Conservation (phyloP, 2,797 vertebrate species). For the Bufotes viridis region DNA sequence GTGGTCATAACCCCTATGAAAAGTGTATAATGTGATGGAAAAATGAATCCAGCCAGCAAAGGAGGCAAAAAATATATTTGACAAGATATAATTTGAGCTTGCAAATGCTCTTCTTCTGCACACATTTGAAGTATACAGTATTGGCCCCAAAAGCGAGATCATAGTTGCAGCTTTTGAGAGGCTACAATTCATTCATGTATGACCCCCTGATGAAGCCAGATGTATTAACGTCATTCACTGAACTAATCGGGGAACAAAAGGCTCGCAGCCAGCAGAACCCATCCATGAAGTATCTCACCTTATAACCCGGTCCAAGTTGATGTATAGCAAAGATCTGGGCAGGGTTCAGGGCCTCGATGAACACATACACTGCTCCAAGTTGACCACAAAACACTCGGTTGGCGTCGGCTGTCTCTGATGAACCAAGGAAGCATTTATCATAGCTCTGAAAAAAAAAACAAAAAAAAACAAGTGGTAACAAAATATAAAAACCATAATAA, state of each 20-base stretch:
- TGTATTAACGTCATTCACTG: not conserved
- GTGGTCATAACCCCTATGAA: no score
- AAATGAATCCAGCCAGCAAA: no score
- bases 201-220: not conserved
- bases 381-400: slow-evolving; percentile 97
- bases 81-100: no score
- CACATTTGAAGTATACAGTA: no score
- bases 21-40: no score
- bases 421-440: slow-evolving; percentile 98
- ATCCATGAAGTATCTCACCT: slow-evolving; percentile 76
- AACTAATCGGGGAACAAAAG: not conserved
- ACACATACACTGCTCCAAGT: slow-evolving; percentile 95
- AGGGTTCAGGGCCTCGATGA: slow-evolving; percentile 95
- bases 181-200: not conserved
- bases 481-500: not conserved
- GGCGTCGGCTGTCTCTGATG: slow-evolving; percentile 95
- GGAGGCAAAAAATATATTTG: no score
- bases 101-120: no score
- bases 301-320: slow-evolving; percentile 95
- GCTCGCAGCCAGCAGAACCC: not conserved
- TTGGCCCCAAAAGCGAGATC: no score
- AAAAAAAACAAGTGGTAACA: not conserved
- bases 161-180: not conserved
- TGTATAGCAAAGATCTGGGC: slow-evolving; percentile 98
- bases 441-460: slow-evolving; percentile 80